A percentile compares a stretch with the other conserved stretches of the same genome.
phyloP scores from a whole-genome alignment of 1,140 invertebrate species.

The Polypedilum pembai region DNA sequence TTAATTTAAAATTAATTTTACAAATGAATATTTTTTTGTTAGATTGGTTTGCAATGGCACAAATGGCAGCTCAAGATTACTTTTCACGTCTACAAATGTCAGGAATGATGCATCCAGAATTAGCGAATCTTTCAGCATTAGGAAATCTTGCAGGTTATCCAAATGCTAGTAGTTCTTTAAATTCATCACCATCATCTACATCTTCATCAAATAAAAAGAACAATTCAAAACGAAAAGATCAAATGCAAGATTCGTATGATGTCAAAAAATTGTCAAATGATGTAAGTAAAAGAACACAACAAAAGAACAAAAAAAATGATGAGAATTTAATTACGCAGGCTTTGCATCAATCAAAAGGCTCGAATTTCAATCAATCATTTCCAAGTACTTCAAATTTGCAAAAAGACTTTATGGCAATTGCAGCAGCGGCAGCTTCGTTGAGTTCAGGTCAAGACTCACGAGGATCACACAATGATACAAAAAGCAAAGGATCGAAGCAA shows the following conservation, averaged over 20 bases:
- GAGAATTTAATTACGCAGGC: no score
- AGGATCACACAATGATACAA: neutral
- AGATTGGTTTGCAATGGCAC: conserved; percentile 85
- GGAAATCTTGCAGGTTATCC: conserved; percentile 42
- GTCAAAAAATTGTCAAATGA: neutral
- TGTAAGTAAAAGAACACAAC: neutral
- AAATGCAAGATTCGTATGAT: neutral
- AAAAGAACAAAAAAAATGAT: no score
- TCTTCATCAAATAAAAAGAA: conserved; percentile 39
- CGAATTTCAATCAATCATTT: conserved; percentile 38
- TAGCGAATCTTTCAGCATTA: conserved; percentile 37
- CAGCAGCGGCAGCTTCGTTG: conserved; percentile 39
- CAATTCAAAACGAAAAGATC: conserved; percentile 33
- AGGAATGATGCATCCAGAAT: conserved; percentile 51
- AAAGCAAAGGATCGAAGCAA: neutral
- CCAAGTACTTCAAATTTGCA: conserved; percentile 41
- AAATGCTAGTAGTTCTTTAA: neutral
- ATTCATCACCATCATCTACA: neutral
- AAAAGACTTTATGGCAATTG: conserved; percentile 42
- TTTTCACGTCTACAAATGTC: conserved; percentile 69
- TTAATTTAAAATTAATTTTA: conserved; percentile 23
- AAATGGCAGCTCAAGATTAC: conserved; percentile 77
- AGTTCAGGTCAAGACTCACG: neutral
- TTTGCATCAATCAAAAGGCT: conserved; percentile 33
- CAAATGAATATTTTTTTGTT: conserved; percentile 36